Evolutionary conservation across 2,888 invertebrate genomes (phyloP).

Genomic region (Nemoura dubitans): DNA sequence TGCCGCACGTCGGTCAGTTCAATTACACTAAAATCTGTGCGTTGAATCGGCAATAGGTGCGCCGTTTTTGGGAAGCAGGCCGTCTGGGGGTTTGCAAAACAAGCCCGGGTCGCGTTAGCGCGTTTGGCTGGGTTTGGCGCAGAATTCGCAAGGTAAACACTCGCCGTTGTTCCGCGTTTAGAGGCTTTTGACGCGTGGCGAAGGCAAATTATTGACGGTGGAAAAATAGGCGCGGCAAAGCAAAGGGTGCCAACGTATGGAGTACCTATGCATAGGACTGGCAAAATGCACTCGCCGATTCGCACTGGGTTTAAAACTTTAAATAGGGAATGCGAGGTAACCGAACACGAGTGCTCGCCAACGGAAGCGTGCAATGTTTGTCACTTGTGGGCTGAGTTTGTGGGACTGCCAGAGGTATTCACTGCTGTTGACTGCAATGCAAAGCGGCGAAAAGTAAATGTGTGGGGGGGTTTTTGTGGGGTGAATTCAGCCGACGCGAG

Average conservation of each 20-base stretch:
- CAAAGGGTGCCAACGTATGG: too few relatives aligned
- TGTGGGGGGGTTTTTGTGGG: too few relatives aligned
- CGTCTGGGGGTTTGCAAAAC: too few relatives aligned
- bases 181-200: neutral
- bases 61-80: neutral
- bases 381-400: neutral
- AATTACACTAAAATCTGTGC: neutral
- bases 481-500: too few relatives aligned
- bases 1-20: neutral
- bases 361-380: neutral
- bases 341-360: too few relatives aligned
- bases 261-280: neutral
- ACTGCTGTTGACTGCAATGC: neutral
- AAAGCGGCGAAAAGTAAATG: neutral
- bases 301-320: too few relatives aligned
- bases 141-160: too few relatives aligned
- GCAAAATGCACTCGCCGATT: neutral
- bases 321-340: too few relatives aligned
- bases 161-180: too few relatives aligned
- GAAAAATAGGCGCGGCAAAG: neutral
- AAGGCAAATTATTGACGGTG: neutral
- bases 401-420: too few relatives aligned
- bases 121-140: too few relatives aligned
- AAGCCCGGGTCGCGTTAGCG: too few relatives aligned
- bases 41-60: neutral